A percentile compares a stretch with the other conserved stretches of the same genome.
Conservation (phyloP, 2,113 vertebrate species). For the Onychostruthus taczanowskii region DNA sequence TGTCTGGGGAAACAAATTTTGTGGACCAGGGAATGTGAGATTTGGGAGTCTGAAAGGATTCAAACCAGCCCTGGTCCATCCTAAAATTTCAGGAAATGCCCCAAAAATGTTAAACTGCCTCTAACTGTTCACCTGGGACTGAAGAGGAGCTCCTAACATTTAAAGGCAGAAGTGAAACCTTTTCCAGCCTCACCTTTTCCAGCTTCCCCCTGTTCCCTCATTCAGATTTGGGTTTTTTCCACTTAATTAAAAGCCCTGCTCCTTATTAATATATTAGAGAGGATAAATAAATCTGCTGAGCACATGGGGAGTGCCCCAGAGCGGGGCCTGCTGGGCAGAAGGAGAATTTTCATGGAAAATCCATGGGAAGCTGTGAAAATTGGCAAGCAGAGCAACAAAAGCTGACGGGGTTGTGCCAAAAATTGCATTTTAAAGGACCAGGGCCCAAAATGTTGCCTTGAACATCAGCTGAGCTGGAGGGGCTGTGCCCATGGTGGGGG, state of each 20-base stretch:
- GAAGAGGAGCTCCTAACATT: background rate
- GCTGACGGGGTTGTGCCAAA: background rate
- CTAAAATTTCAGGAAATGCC: background rate
- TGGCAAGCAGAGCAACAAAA: background rate
- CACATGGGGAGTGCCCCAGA: background rate
- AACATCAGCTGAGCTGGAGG: background rate
- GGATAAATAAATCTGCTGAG: background rate
- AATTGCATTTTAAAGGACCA: background rate
- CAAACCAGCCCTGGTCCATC: background rate
- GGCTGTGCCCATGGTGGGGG: background rate
- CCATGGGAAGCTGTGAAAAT: background rate
- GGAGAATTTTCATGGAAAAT: background rate
- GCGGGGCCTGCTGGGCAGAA: background rate
- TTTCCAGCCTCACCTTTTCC: background rate
- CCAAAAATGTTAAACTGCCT: background rate
- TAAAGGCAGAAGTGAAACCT: background rate
- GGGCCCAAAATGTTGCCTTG: background rate
- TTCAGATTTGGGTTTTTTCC: background rate
- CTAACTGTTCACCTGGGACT: background rate
- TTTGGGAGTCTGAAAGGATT: background rate
- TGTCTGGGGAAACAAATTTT: too few relatives aligned
- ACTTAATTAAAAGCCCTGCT: background rate
- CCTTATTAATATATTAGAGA: background rate
- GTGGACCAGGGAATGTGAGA: accelerated
- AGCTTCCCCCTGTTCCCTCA: background rate